Base-by-base conservation (phyloP, 2,888 invertebrate species). In the Meghimatium bilineatum region DNA sequence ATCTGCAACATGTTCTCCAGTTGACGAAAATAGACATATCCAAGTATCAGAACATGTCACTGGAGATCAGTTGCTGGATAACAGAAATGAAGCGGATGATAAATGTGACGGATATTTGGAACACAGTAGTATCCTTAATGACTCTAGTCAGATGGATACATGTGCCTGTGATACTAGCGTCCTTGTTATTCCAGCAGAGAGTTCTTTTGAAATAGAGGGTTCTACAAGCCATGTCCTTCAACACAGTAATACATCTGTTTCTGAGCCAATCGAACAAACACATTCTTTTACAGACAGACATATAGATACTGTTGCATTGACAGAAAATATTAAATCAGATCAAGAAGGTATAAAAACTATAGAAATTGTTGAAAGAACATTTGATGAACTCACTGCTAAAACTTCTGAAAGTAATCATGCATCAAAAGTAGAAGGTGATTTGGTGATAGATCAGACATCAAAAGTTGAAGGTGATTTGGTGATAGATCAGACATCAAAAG, bases 121-220 rank as follows among this genome's bases (percentile, higher is more conserved):
- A 1, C 23, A 72, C 38, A 32, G 49, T 17, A 49, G 67, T 49
- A 12, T 56, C n/a, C n/a, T 82, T 12, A 44, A 32, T 67, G 66
- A 71, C 32, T 66, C 79, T 34, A 79, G 83, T 32, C n/a, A 60
- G 2, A 26, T 79, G 20, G 79, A 83, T 14, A 29, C 36, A 26
- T 56, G 49, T 52, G 67, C 80, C 20, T 79, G 77, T 67, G 86
- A 86, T 66, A 72, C 83, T n/a, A 85, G 85, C 36, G 34, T 82
- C 23, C 56, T 83, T 32, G 74, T 82, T 80, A 63, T 82, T 36
- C 56, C 79, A 63, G 82, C 38, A 20, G 84, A 86, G 14, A 74
- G 81, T 44, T 69, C 56, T 5, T 66, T 77, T 71, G 83, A 49
- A 12, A 66, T 20, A 34, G 78, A 26, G 20, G 36, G 34, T 20